These are phyloP conservation scores for Micropoecilia bifurca DNA, from an alignment of 2,797 vertebrate genomes.

Conservation along the genomic window DNA sequence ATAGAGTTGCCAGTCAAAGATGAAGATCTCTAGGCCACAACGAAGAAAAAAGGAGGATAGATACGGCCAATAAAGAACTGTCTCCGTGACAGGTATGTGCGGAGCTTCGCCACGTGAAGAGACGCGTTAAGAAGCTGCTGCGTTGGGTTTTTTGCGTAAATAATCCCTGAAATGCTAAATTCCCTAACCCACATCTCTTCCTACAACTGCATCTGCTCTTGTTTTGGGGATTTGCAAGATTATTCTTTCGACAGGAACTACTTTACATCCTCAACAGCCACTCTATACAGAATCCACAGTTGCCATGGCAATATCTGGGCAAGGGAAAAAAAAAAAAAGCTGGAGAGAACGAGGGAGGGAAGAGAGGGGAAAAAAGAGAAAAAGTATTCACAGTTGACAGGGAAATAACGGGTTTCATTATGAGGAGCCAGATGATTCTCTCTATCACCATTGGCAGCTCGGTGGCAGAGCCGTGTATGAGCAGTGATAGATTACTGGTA, in stretches of 20 bases:
- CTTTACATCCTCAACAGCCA: conserved; percentile 72
- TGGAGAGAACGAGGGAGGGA: conserved; percentile 4
- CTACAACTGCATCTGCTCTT: conserved; percentile 66
- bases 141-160: conserved; percentile 30
- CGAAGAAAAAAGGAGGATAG: conserved; percentile 19
- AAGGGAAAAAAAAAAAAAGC: conserved; percentile 13
- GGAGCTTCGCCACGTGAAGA: conserved; percentile 23
- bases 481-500: conserved; percentile 68
- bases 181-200: conserved; percentile 61
- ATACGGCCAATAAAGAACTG: conserved; percentile 54
- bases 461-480: conserved; percentile 63
- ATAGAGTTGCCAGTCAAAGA: conserved; percentile 72
- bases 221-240: conserved; percentile 82
- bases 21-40: conserved; percentile 65
- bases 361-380: conserved; percentile 5
- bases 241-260: conserved; percentile 72
- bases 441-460: conserved; percentile 71
- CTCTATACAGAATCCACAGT: conserved; percentile 74
- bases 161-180: conserved; percentile 72
- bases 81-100: conserved; percentile 48
- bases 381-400: conserved; percentile 75
- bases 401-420: conserved; percentile 81
- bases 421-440: conserved; percentile 76
- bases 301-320: conserved; percentile 81
- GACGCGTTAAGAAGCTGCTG: conserved; percentile 10